Conservation (phyloP, 2,888 invertebrate species). For the Pseudeuparius sepicola region DNA sequence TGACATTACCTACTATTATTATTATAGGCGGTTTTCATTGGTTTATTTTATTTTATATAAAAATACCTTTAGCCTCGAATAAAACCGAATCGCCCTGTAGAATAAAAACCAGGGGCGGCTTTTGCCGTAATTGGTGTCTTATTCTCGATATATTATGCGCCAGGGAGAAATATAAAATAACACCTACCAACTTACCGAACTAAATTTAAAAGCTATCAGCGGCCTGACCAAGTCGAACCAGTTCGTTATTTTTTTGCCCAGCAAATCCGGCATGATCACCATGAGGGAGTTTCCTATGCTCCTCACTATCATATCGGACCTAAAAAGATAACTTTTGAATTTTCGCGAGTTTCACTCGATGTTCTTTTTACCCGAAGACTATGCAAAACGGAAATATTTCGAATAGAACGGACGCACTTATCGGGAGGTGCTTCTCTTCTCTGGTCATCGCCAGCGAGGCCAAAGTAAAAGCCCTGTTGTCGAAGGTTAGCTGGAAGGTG, state of each 20-base stretch:
- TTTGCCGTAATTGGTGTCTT: no score
- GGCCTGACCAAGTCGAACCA: constrained; percentile 90
- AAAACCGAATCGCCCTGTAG: no score
- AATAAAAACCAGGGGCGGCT: no score
- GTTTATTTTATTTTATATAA: no score
- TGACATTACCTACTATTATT: no score
- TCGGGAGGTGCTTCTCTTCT: constrained; percentile 81
- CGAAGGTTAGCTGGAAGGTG: constrained; percentile 87
- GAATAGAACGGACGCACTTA: constrained; percentile 81
- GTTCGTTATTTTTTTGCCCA: constrained; percentile 83
- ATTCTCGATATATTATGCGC: no score
- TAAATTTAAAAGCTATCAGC: constrained; percentile 87
- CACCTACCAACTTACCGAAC: constrained; percentile 78
- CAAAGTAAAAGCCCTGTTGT: constrained; percentile 82
- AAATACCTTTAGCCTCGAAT: no score
- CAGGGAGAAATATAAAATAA: no score
- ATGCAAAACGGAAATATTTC: constrained; percentile 98
- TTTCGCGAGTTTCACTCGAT: no score
- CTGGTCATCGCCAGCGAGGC: constrained; percentile 77
- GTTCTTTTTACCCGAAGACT: constrained; percentile 89
- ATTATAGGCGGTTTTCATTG: no score
- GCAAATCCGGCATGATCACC: constrained; percentile 78
- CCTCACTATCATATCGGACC: constrained; percentile 77
- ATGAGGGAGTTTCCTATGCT: constrained; percentile 85
- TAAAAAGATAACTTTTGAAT: constrained; percentile 39